Percentiles rank a stretch among this genome's conserved stretches.
phyloP scores from a whole-genome alignment of 2,113 vertebrate species.

The Antennarius striatus region DNA sequence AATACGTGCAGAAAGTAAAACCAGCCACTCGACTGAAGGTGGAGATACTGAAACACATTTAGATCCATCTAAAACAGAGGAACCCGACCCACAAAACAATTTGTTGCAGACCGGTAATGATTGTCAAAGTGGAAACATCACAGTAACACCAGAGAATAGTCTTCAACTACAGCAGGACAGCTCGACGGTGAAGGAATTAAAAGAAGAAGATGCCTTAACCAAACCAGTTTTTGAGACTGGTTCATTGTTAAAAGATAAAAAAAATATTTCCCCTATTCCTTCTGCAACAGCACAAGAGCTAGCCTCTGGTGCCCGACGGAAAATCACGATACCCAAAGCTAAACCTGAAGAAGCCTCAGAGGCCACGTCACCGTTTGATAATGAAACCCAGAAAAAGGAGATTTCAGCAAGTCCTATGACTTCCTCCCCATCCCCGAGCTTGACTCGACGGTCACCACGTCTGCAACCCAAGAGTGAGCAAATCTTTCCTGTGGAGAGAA shows the following conservation, averaged over 20 bases:
- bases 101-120: not conserved
- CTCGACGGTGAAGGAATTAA: constrained; percentile 16
- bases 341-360: constrained; percentile 72
- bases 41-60: not conserved
- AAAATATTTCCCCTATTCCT: constrained; percentile 74
- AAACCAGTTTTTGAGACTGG: constrained; percentile 47
- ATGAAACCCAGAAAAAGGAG: constrained; percentile 43
- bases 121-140: not conserved
- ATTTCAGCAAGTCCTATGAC: constrained; percentile 43
- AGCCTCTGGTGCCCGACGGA: constrained; percentile 91
- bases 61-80: constrained; percentile 20
- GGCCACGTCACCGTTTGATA: constrained; percentile 19
- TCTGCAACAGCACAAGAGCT: constrained; percentile 92
- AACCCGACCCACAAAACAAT: not conserved
- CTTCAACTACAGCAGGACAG: constrained; percentile 8
- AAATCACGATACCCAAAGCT: constrained; percentile 85
- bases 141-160: constrained; percentile 1
- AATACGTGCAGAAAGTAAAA: constrained; percentile 24
- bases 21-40: constrained; percentile 11
- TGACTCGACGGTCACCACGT: constrained; percentile 66
- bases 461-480: constrained; percentile 70
- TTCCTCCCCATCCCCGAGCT: constrained; percentile 76
- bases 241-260: constrained; percentile 63
- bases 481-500: constrained; percentile 72
- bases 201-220: constrained; percentile 2